Evolutionary conservation across 2,113 vertebrate genomes (phyloP).

Genomic region (Dendropsophus ebraccatus): DNA sequence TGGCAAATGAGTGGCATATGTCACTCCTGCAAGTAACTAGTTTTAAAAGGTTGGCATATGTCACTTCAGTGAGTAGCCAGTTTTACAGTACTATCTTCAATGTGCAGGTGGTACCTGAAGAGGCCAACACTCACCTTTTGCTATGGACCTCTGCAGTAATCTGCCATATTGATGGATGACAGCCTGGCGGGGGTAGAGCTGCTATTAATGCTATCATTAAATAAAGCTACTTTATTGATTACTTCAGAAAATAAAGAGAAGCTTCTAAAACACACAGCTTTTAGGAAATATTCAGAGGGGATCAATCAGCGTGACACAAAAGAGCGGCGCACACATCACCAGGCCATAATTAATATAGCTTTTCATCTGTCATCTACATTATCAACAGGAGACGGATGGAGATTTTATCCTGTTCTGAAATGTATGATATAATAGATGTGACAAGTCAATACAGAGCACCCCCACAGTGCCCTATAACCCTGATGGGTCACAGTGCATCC

Average conservation of each 20-base stretch:
- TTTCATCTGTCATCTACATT: slow-evolving; percentile 15
- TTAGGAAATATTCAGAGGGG: slow-evolving; percentile 21
- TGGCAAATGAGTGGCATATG: too few species aligned
- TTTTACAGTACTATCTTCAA: too few species aligned
- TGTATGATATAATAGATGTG: neutral
- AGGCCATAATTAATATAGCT: slow-evolving; percentile 14
- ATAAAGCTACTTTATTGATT: slow-evolving; percentile 35
- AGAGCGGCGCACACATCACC: neutral
- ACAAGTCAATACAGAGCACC: neutral
- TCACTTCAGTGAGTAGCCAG: too few species aligned
- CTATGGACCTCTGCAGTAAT: neutral
- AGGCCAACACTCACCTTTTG: too few species aligned
- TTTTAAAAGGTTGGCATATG: too few species aligned
- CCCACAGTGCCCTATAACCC: neutral
- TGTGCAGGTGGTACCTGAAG: too few species aligned
- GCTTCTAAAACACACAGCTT: slow-evolving; percentile 21
- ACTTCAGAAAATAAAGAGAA: neutral
- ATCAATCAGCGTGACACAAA: neutral
- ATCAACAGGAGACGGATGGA: neutral
- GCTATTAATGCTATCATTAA: neutral
- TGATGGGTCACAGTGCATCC: neutral
- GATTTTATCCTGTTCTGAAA: neutral
- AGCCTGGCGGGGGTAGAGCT: neutral
- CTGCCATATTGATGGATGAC: neutral
- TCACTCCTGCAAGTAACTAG: too few species aligned